Evolutionary conservation across 2,888 invertebrate genomes (phyloP), one percentile per base, ranked within the genome.

Genomic region (Proisotoma minuta): DNA sequence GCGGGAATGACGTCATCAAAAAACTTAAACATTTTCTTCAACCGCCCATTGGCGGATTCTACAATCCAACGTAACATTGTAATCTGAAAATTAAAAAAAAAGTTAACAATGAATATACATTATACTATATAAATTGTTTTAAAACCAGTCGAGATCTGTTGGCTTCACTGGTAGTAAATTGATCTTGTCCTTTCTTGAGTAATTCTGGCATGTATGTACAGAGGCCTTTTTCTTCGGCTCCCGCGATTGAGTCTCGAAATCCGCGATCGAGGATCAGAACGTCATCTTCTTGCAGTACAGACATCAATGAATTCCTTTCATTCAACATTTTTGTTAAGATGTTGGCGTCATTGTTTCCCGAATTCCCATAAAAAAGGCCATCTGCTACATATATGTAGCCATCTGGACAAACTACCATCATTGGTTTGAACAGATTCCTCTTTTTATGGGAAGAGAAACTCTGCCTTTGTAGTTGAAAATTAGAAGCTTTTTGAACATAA

Each of bases 91-190:
- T n/a, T n/a, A n/a, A n/a, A n/a, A n/a, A n/a, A n/a, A n/a, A n/a
- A n/a, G n/a, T n/a, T n/a, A n/a, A n/a, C n/a, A n/a, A n/a, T n/a
- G n/a, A n/a, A n/a, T n/a, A n/a, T n/a, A n/a, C n/a, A n/a, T n/a
- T n/a, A n/a, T n/a, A n/a, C n/a, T n/a, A n/a, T n/a, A n/a, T n/a
- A n/a, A n/a, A n/a, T 8, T 10, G 34, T 15, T 10, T 34, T 1
- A 63, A 63, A 2, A 63, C 59, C 4, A 20, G 4, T 22, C 61
- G 43, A 1, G 53, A 40, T 28, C 28, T 3, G 51, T 66, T 56
- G 2, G 60, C 66, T 22, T 66, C 60, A 26, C 53, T 43, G 2
- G 54, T 59, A 12, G 59, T 57, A 26, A 63, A 60, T 24, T 60
- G 60, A 47, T 24, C 3, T 8, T 50, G 50, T 12, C 5, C n/a